A percentile compares a stretch with the other conserved stretches of the same genome.
These are phyloP conservation scores for Microtus richardsoni DNA, from an alignment of 2,113 vertebrate genomes.

Conservation along the genomic window DNA sequence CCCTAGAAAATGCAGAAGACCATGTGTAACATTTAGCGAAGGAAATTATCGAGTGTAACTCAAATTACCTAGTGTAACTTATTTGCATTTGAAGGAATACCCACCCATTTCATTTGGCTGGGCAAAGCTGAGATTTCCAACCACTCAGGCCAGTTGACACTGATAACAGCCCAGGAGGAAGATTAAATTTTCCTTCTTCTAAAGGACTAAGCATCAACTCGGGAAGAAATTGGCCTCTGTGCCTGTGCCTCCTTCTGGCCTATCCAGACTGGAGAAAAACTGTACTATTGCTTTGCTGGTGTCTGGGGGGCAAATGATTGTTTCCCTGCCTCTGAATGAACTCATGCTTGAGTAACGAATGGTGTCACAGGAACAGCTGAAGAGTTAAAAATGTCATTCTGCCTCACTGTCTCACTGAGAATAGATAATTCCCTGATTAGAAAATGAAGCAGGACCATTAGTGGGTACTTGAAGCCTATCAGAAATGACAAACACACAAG, in stretches of 20 bases:
- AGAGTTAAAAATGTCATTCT: neutral
- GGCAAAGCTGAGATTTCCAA: neutral
- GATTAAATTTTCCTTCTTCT: neutral
- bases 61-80: neutral
- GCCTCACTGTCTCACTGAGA: neutral
- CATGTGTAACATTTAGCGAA: neutral
- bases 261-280: neutral
- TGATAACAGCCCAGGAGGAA: neutral
- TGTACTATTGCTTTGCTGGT: neutral
- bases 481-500: neutral
- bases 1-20: neutral
- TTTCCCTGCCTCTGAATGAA: neutral
- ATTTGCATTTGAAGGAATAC: neutral
- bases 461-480: neutral
- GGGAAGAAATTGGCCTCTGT: neutral
- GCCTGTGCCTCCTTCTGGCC: neutral
- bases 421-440: neutral
- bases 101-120: neutral
- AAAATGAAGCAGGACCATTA: neutral
- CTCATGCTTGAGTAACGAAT: neutral
- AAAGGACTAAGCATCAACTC: neutral
- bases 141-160: neutral
- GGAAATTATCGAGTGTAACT: neutral
- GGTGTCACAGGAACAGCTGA: neutral
- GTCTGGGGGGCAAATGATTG: neutral